Evolutionary conservation across 2,888 invertebrate species (phyloP).

Genomic region (Chloromyia formosa): DNA sequence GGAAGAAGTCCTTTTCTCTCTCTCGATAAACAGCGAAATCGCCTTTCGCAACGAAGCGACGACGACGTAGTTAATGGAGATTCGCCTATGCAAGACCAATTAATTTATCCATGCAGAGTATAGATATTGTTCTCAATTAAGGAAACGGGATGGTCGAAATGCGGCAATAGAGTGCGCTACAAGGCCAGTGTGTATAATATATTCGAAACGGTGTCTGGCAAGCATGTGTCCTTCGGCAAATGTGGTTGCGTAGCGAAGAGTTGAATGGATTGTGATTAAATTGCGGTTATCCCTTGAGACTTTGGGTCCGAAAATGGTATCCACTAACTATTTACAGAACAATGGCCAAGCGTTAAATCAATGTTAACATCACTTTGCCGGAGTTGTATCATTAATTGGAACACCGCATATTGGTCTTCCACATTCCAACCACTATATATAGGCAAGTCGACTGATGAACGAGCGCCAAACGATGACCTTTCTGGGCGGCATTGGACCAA

Average conservation of each 20-base stretch:
- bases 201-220: not conserved
- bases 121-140: conserved; percentile 5
- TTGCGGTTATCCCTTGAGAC: conserved; percentile 48
- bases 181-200: not conserved
- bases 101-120: conserved; percentile 8
- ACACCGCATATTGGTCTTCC: conserved; percentile 44
- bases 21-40: not conserved
- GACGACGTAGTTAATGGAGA: no score
- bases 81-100: not conserved
- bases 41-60: not conserved
- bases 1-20: not conserved
- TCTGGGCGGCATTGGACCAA: no score
- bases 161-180: not conserved
- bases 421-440: not conserved
- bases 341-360: conserved; percentile 47
- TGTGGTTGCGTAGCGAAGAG: not conserved
- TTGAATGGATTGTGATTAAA: conserved; percentile 47
- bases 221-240: not conserved
- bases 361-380: conserved; percentile 47
- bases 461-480: no score
- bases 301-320: conserved; percentile 8
- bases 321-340: conserved; percentile 41
- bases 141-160: not conserved
- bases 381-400: conserved; percentile 49
- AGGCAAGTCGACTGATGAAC: conserved; percentile 11